phyloP scores from a whole-genome alignment of 2,797 vertebrate genomes.

The Borostomias antarcticus region DNA sequence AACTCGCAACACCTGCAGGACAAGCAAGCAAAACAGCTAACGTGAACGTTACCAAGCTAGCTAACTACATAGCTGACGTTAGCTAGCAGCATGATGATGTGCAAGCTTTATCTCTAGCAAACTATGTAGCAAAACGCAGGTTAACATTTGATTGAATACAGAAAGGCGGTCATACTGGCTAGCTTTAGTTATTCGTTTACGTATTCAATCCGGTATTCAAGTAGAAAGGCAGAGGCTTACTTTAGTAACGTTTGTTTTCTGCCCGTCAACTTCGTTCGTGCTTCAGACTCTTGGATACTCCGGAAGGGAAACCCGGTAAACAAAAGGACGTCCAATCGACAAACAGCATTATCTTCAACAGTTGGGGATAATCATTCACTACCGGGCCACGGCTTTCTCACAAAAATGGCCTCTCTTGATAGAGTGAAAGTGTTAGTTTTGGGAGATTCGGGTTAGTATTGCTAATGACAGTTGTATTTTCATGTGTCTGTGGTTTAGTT shows the following conservation, averaged over 20 bases:
- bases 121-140: too few relatives aligned
- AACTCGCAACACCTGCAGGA: too few relatives aligned
- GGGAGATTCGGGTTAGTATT: slow-evolving; percentile 90
- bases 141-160: too few relatives aligned
- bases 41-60: too few relatives aligned
- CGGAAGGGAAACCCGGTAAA: slow-evolving; percentile 40
- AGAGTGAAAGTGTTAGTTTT: slow-evolving; percentile 94
- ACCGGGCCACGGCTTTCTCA: slow-evolving; percentile 43
- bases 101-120: too few relatives aligned
- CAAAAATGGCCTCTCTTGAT: slow-evolving; percentile 90
- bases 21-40: too few relatives aligned
- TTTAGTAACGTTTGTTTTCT: background rate
- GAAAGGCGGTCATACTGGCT: too few relatives aligned
- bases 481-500: background rate
- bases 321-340: slow-evolving; percentile 43
- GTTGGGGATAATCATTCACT: slow-evolving; percentile 36
- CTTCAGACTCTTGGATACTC: slow-evolving; percentile 4
- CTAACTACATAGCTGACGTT: too few relatives aligned
- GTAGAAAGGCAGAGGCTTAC: background rate
- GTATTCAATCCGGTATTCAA: too few relatives aligned
- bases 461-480: background rate
- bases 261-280: too few relatives aligned
- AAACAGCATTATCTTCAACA: accelerated
- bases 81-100: too few relatives aligned
- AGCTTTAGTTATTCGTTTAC: too few relatives aligned